Evolutionary conservation across 2,797 vertebrate species (phyloP), one percentile per base, ranked within the genome.

Genomic region (Pogoniulus pusillus): DNA sequence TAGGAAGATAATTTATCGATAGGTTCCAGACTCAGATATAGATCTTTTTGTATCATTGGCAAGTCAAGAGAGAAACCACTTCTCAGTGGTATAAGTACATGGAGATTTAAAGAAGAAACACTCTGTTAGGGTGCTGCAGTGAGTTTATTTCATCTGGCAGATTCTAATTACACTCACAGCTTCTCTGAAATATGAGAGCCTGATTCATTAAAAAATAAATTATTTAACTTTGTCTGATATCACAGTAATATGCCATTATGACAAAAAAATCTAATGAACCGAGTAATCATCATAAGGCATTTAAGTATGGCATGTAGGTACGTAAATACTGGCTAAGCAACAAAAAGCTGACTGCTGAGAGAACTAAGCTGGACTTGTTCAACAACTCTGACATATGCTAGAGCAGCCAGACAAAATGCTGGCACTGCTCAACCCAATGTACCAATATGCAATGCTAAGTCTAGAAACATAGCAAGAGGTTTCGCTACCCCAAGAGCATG

Each of bases 71-170:
- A 74, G 37, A 69, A 80, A 54, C 2, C 7, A 39, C 15, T 72
- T 91, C 45, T 85, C 23, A 75, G 8, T 4, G 18, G 6, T 34
- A 17, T 19, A 53, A 70, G 18, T 16, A 55, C 9, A 14, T 18
- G 4, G 22, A 65, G 15, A 2, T 63, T 9, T 9, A 37, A 37
- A 37, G 66, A 39, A 41, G 3, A 3, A 54, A 75, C 73, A 5
- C 1, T 22, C 2, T 51, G 0, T 64, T 74, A 20, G 49, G 4
- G 6, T 64, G 59, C 19, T 15, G 8, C 26, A 66, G 20, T 1
- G 8, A 72, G 27, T 79, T 75, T 43, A 45, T 62, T 72, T 79
- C 7, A 16, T 37, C 29, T n/a, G 32, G 7, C 9, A 64, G 62
- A 39, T 68, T 82, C 73, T 68, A 16, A 71, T 87, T 90, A 84